A percentile compares a stretch with the other conserved stretches of the same genome.
These are phyloP conservation scores for Triops longicaudatus DNA, from an alignment of 1,140 invertebrate species.

Conservation along the genomic window DNA sequence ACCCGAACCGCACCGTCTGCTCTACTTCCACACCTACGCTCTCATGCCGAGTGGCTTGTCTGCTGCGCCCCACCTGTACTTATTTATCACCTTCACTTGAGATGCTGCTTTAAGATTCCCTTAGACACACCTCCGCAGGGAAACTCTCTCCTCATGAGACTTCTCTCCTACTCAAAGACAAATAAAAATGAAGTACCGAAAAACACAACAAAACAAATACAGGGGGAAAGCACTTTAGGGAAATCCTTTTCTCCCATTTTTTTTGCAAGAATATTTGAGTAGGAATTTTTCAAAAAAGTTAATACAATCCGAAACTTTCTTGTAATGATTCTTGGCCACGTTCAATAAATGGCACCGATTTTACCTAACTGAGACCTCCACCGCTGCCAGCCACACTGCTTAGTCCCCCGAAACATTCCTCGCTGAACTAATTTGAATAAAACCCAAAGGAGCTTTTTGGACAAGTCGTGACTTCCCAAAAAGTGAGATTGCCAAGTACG, in stretches of 20 bases:
- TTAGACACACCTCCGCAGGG: not conserved
- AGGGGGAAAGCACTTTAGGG: too few species aligned
- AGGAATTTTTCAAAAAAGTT: too few species aligned
- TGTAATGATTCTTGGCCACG: too few species aligned
- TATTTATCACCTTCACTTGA: slow-evolving; percentile 12
- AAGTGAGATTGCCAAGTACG: not conserved
- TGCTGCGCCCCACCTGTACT: slow-evolving; percentile 13
- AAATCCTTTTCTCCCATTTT: too few species aligned
- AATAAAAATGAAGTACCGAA: not conserved
- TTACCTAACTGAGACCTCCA: too few species aligned
- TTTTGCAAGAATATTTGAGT: too few species aligned
- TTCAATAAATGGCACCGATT: too few species aligned
- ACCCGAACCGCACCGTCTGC: not conserved
- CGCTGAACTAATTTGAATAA: not conserved
- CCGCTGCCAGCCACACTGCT: too few species aligned
- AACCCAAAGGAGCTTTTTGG: not conserved
- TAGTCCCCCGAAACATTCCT: not conserved
- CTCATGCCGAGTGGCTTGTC: not conserved
- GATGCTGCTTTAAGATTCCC: slow-evolving; percentile 3
- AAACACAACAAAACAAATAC: too few species aligned
- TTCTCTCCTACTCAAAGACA: not conserved
- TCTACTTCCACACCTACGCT: slow-evolving; percentile 6
- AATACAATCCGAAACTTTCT: too few species aligned
- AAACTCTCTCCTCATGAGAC: not conserved
- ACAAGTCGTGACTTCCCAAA: not conserved